Percentiles rank a stretch among this genome's conserved stretches.
Conservation (phyloP, 2,797 vertebrate genomes). For the Mycteria americana region DNA sequence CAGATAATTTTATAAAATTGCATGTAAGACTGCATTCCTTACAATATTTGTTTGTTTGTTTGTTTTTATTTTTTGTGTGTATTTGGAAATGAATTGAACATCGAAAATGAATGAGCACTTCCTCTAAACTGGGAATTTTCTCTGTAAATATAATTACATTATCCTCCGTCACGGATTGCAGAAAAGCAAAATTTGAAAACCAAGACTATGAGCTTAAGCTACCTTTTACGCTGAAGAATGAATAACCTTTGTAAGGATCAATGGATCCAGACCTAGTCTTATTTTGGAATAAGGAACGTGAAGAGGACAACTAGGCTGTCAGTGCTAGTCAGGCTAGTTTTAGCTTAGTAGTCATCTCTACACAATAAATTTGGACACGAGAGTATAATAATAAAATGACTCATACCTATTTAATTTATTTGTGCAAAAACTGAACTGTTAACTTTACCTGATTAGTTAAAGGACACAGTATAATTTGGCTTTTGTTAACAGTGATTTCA, state of each 20-base stretch:
- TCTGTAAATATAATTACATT: neutral
- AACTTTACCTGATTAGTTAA: neutral
- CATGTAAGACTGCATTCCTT: neutral
- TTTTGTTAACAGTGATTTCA: neutral
- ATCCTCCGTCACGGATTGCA: neutral
- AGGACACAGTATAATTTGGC: accelerated
- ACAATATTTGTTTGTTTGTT: accelerated
- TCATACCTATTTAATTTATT: neutral
- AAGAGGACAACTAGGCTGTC: neutral
- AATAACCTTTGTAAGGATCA: neutral
- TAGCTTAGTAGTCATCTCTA: neutral
- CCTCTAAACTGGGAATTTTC: neutral
- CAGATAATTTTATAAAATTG: neutral
- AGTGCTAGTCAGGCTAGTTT: neutral
- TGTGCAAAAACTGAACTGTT: neutral
- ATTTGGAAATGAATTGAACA: neutral
- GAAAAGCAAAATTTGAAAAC: neutral
- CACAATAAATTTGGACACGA: neutral
- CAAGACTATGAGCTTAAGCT: neutral
- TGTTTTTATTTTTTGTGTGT: neutral
- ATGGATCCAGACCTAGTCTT: neutral
- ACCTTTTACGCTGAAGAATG: neutral
- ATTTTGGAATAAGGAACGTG: neutral
- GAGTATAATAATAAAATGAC: neutral
- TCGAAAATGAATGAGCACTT: neutral